A percentile compares a stretch with the other conserved stretches of the same genome.
phyloP scores from a whole-genome alignment of 2,113 vertebrate species.

The Rostratula benghalensis region DNA sequence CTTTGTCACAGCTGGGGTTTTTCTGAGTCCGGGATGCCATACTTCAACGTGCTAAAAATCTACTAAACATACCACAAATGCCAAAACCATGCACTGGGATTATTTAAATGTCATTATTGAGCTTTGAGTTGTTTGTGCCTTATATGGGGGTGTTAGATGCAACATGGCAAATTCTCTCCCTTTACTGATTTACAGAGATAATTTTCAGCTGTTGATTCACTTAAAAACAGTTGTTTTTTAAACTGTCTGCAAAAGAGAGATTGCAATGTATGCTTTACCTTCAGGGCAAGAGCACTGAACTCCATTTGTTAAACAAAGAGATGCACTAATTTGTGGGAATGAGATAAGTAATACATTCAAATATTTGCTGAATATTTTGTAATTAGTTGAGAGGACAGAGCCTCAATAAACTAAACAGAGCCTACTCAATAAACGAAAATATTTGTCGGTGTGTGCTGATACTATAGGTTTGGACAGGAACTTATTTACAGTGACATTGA shows the following conservation, averaged over 20 bases:
- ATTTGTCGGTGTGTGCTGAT: background rate
- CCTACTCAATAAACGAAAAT: background rate
- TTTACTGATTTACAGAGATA: constrained; percentile 27
- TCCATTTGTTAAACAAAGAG: constrained; percentile 70
- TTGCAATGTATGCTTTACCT: constrained; percentile 72
- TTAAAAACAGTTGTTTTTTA: constrained; percentile 1
- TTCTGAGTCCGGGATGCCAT: background rate
- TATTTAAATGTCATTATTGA: background rate
- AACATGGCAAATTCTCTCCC: background rate
- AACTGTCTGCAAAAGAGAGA: constrained; percentile 31
- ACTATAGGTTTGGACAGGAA: background rate
- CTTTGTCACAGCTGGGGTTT: background rate
- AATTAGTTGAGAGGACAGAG: constrained; percentile 63
- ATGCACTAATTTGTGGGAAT: constrained; percentile 54
- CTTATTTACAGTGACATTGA: background rate
- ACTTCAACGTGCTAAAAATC: background rate
- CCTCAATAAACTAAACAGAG: constrained; percentile 37
- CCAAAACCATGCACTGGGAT: background rate
- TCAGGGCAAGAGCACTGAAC: constrained; percentile 71
- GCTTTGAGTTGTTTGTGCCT: background rate
- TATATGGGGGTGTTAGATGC: background rate
- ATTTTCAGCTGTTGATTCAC: constrained; percentile 24
- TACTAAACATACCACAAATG: background rate
- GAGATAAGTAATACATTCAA: constrained; percentile 70
- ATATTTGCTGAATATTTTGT: constrained; percentile 79